Evolutionary conservation across 2,888 invertebrate genomes (phyloP).

Genomic region (Thalpophila matura): DNA sequence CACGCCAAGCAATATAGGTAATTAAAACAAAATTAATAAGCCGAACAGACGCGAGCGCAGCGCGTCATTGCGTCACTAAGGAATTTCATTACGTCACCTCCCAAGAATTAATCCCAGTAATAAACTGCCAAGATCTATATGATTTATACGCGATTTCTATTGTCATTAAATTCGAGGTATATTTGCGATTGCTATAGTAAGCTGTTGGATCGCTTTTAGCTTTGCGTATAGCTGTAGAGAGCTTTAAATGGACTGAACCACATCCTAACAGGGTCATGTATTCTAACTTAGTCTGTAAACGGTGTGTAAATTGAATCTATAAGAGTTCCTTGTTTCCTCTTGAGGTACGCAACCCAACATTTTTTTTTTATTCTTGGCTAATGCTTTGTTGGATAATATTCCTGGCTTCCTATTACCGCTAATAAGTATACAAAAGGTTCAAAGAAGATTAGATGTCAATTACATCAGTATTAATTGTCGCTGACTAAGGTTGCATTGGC

Average conservation of each 20-base stretch:
- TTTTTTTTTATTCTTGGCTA: too few species aligned
- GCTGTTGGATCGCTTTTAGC: slow-evolving; percentile 12
- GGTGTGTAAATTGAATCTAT: too few species aligned
- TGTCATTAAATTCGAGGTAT: slow-evolving; percentile 44
- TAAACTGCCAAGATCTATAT: slow-evolving; percentile 53
- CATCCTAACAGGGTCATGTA: background rate
- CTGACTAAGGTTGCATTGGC: slow-evolving; percentile 5
- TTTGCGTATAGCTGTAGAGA: background rate
- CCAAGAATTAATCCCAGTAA: slow-evolving; percentile 57
- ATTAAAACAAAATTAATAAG: slow-evolving; percentile 64
- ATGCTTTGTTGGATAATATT: background rate
- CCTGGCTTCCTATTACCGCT: background rate
- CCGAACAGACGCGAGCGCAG: slow-evolving; percentile 48
- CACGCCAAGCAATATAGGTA: slow-evolving; percentile 41
- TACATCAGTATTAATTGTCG: slow-evolving; percentile 17
- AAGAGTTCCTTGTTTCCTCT: too few species aligned
- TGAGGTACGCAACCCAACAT: too few species aligned
- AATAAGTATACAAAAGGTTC: slow-evolving; percentile 23
- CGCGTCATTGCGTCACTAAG: slow-evolving; percentile 45
- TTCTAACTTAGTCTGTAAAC: too few species aligned
- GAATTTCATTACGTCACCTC: slow-evolving; percentile 61
- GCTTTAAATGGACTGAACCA: background rate
- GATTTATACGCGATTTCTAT: slow-evolving; percentile 52
- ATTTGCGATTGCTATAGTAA: slow-evolving; percentile 29
- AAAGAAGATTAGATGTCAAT: slow-evolving; percentile 21